Evolutionary conservation across 2,797 vertebrate species (phyloP).

Genomic region (Sebastes itinus): DNA sequence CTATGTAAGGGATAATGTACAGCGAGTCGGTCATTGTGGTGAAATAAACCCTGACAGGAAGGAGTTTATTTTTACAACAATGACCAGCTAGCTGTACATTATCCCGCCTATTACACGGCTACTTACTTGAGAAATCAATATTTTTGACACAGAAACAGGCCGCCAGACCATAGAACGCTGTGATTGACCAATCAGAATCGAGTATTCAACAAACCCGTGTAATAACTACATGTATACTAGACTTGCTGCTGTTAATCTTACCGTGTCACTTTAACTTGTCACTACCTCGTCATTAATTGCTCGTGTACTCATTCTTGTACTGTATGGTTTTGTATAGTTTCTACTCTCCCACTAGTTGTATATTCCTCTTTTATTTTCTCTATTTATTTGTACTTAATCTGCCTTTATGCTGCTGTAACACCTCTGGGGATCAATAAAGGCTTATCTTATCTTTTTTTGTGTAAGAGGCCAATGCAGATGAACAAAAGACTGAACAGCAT

Average conservation of each 20-base stretch:
- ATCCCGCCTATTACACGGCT: no score
- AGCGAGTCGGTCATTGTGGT: no score
- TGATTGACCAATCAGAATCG: no score
- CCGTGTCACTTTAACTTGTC: background rate
- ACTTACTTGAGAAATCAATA: no score
- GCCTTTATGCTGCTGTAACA: background rate
- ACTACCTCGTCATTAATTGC: background rate
- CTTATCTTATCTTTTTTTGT: background rate
- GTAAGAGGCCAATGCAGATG: background rate
- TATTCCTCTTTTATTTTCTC: background rate
- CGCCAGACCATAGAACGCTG: no score
- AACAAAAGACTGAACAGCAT: background rate
- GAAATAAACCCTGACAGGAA: no score
- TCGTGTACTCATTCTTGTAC: background rate
- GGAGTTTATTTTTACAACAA: no score
- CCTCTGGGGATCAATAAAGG: background rate
- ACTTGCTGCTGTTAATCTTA: no score
- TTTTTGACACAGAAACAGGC: no score
- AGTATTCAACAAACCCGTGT: no score
- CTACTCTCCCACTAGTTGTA: background rate
- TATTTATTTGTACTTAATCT: background rate
- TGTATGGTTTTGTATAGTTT: background rate
- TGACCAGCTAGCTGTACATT: no score
- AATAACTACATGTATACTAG: no score
- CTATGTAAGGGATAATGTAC: background rate